Conservation (phyloP, 2,797 vertebrate genomes). For the Gymnodraco acuticeps region DNA sequence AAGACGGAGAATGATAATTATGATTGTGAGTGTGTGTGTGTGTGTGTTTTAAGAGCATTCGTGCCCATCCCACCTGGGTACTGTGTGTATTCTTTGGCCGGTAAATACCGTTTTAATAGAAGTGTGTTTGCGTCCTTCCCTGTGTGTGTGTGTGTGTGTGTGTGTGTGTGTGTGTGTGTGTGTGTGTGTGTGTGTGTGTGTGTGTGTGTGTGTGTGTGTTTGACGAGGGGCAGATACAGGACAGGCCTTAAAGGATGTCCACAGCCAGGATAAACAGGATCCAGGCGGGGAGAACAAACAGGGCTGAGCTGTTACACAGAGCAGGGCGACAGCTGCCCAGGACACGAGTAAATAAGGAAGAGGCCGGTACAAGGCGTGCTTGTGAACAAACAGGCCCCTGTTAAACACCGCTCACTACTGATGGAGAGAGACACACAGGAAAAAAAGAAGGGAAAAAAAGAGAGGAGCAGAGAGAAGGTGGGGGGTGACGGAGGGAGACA, state of each 20-base stretch:
- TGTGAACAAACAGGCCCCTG: slow-evolving; percentile 89
- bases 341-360: slow-evolving; percentile 87
- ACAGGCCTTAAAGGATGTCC: slow-evolving; percentile 80
- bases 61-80: slow-evolving; percentile 41
- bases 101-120: slow-evolving; percentile 78
- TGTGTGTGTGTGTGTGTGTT: slow-evolving; percentile 39
- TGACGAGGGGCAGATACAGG: slow-evolving; percentile 80
- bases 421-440: slow-evolving; percentile 65
- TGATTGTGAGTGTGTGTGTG: slow-evolving; percentile 14
- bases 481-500: slow-evolving; percentile 19
- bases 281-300: slow-evolving; percentile 80
- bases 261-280: slow-evolving; percentile 84
- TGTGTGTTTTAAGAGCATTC: slow-evolving; percentile 36
- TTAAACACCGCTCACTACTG: slow-evolving; percentile 78
- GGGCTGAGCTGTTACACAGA: slow-evolving; percentile 80
- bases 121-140: slow-evolving; percentile 58
- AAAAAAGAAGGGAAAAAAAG: slow-evolving; percentile 76
- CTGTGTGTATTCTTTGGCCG: slow-evolving; percentile 62
- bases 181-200: slow-evolving; percentile 55
- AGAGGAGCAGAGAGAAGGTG: background rate
- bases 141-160: slow-evolving; percentile 51
- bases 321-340: slow-evolving; percentile 83
- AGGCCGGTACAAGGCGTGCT: slow-evolving; percentile 86
- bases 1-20: slow-evolving; percentile 27
- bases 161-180: slow-evolving; percentile 35